Conservation (phyloP, 2,797 vertebrate species). For the Staurois parvus region DNA sequence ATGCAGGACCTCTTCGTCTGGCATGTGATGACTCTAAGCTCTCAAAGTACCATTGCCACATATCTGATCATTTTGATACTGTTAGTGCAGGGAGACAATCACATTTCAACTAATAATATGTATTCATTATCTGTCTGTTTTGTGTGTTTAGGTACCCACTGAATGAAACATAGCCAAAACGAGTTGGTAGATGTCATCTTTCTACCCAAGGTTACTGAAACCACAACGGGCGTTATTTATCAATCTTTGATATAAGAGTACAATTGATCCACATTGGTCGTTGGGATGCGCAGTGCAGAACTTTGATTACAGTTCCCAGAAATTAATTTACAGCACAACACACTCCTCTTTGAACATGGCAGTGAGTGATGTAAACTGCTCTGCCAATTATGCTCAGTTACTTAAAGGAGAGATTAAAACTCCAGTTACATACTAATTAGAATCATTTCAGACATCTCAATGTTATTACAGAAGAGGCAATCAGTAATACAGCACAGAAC, state of each 20-base stretch:
- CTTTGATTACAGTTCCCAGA: slow-evolving; percentile 6
- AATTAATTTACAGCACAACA: slow-evolving; percentile 17
- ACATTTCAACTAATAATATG: no score
- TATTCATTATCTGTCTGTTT: no score
- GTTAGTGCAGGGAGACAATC: no score
- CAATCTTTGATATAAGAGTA: not conserved
- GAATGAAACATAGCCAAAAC: no score
- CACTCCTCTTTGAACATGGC: not conserved
- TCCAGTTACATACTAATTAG: slow-evolving; percentile 40
- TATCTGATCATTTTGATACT: no score
- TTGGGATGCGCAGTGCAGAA: not conserved
- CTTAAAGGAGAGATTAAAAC: slow-evolving; percentile 43
- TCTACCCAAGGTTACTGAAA: not conserved
- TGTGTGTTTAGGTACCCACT: no score
- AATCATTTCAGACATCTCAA: slow-evolving; percentile 29
- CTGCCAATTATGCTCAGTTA: slow-evolving; percentile 34
- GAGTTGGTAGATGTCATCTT: not conserved
- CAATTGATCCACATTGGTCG: not conserved
- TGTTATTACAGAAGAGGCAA: slow-evolving; percentile 24
- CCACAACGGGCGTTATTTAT: not conserved
- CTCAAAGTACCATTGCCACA: no score
- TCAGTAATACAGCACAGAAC: slow-evolving; percentile 24
- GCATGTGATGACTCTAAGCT: no score
- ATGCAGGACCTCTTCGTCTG: no score
- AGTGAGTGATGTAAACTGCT: slow-evolving; percentile 26